Conservation (phyloP, 2,888 invertebrate species). For the Marasmarcha lunaedactyla region DNA sequence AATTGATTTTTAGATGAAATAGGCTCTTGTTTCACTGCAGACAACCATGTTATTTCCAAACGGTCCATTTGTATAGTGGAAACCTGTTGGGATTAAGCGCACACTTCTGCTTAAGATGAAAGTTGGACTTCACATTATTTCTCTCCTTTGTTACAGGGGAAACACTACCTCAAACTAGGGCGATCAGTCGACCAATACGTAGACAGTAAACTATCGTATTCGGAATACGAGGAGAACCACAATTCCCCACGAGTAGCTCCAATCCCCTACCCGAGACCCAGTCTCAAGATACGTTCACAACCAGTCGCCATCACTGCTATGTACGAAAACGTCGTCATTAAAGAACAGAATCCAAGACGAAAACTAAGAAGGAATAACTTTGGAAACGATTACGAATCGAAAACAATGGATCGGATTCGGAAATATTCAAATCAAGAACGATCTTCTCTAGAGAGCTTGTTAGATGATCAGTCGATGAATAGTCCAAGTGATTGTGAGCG, state of each 20-base stretch:
- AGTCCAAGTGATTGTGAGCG: conserved; percentile 61
- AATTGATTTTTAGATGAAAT: too few species aligned
- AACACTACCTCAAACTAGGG: conserved; percentile 75
- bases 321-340: conserved; percentile 78
- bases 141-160: conserved; percentile 60
- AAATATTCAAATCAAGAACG: conserved; percentile 63
- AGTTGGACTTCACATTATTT: too few species aligned
- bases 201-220: conserved; percentile 71
- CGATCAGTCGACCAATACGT: conserved; percentile 84
- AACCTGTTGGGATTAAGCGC: too few species aligned
- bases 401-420: conserved; percentile 46
- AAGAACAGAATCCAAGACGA: conserved; percentile 78
- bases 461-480: conserved; percentile 70
- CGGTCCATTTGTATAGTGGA: too few species aligned
- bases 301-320: conserved; percentile 80
- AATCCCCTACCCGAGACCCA: conserved; percentile 52
- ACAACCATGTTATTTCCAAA: too few species aligned
- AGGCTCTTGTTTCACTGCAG: too few species aligned
- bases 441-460: conserved; percentile 72
- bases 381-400: conserved; percentile 76
- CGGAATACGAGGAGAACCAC: conserved; percentile 68
- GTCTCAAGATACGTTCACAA: conserved; percentile 64
- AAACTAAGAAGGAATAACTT: conserved; percentile 74
- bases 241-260: conserved; percentile 53
- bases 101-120: too few species aligned